These are phyloP conservation scores for Ammospiza caudacuta DNA, from an alignment of 2,113 vertebrate species.

Conservation along the genomic window DNA sequence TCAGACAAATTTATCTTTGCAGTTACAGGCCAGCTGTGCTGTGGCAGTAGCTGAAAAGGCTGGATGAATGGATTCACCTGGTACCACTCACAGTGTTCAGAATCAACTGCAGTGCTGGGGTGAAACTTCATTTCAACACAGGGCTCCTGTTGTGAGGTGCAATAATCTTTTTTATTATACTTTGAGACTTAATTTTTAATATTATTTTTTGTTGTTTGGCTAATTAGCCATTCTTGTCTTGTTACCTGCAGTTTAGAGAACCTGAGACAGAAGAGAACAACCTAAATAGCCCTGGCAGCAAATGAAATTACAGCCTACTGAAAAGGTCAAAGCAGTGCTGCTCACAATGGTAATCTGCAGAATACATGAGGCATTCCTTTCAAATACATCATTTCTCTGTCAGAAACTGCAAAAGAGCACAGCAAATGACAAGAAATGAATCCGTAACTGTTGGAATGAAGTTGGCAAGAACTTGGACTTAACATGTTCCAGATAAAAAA, in stretches of 20 bases:
- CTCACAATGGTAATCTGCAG: background rate
- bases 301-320: conserved; percentile 47
- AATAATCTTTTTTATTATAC: background rate
- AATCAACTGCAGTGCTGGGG: background rate
- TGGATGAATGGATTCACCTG: background rate
- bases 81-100: background rate
- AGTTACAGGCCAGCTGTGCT: background rate
- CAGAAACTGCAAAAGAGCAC: conserved; percentile 24
- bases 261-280: background rate
- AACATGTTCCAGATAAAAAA: background rate
- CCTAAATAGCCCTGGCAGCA: conserved; percentile 12
- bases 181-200: background rate
- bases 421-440: conserved; percentile 10
- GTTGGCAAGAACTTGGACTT: background rate
- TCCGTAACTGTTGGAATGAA: background rate
- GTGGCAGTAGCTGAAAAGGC: background rate
- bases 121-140: background rate
- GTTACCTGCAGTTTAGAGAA: background rate
- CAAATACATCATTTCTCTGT: conserved; percentile 27
- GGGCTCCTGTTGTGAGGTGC: background rate
- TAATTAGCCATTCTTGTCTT: background rate
- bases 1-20: background rate
- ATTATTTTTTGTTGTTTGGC: background rate
- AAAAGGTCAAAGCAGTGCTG: conserved; percentile 27
- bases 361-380: conserved; percentile 22